phyloP scores from a whole-genome alignment of 2,888 invertebrate species.

The Heliconius aoede region DNA sequence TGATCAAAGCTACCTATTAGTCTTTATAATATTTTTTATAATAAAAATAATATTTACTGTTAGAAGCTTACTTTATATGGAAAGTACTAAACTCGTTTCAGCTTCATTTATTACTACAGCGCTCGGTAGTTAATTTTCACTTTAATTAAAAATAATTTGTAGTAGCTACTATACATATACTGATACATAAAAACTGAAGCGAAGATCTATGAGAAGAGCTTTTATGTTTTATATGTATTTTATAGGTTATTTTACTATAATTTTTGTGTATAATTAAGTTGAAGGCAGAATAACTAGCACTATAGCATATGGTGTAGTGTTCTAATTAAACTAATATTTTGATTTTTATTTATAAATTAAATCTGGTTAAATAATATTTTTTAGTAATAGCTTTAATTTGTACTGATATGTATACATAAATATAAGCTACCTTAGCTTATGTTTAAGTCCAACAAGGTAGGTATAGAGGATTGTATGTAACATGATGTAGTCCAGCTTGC shows the following conservation, averaged over 20 bases:
- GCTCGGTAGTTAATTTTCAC: conserved; percentile 21
- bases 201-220: not conserved
- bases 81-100: conserved; percentile 21
- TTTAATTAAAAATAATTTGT: conserved; percentile 30
- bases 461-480: no score
- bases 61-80: conserved; percentile 17
- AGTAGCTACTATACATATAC: conserved; percentile 13
- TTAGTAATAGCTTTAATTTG: no score
- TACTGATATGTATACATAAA: no score
- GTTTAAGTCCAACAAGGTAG: no score
- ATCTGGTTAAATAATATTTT: no score
- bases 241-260: not conserved
- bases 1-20: not conserved
- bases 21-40: not conserved
- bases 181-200: conserved; percentile 4
- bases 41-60: not conserved
- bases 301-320: not conserved
- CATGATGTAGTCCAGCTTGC: no score
- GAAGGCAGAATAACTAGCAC: not conserved
- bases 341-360: no score
- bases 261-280: not conserved
- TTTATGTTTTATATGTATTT: not conserved
- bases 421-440: no score
- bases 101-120: conserved; percentile 27
- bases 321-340: no score